phyloP scores from a whole-genome alignment of 1,140 invertebrate genomes.

The Eumeta japonica region DNA sequence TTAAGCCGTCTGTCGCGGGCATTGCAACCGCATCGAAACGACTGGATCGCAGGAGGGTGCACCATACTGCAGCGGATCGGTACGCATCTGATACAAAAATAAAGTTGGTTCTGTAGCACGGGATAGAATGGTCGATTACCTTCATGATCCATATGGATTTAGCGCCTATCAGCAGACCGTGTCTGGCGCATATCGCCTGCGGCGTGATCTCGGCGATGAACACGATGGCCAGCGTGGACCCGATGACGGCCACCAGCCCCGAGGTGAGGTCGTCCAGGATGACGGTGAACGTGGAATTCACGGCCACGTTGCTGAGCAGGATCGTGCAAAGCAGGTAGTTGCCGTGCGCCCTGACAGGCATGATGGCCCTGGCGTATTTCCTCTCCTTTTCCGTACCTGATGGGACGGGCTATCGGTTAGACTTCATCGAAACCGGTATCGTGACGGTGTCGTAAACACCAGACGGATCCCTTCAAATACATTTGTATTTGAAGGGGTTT shows the following conservation, averaged over 20 bases:
- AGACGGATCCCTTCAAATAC: too few species aligned
- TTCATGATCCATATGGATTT: conserved; percentile 93
- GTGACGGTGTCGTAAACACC: too few species aligned
- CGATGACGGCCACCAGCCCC: conserved; percentile 81
- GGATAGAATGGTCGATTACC: too few species aligned
- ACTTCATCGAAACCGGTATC: too few species aligned
- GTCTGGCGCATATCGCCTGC: conserved; percentile 87
- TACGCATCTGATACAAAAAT: too few species aligned
- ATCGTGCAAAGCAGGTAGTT: conserved; percentile 96
- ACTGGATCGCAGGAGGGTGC: too few species aligned
- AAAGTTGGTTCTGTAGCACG: too few species aligned
- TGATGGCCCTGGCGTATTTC: conserved; percentile 81
- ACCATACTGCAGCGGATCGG: too few species aligned
- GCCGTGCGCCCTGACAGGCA: conserved; percentile 86
- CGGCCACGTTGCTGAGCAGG: conserved; percentile 96
- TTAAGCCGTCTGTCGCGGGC: neutral
- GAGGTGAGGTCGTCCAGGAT: conserved; percentile 93
- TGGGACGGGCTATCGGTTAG: too few species aligned
- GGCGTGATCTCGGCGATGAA: conserved; percentile 97
- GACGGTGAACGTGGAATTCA: conserved; percentile 96
- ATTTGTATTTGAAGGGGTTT: too few species aligned
- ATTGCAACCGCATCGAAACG: too few species aligned
- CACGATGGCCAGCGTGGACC: conserved; percentile 90
- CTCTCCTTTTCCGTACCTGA: conserved; percentile 74
- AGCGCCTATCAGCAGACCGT: conserved; percentile 93